Evolutionary conservation across 2,888 invertebrate species (phyloP).

Genomic region (Alitta virens): DNA sequence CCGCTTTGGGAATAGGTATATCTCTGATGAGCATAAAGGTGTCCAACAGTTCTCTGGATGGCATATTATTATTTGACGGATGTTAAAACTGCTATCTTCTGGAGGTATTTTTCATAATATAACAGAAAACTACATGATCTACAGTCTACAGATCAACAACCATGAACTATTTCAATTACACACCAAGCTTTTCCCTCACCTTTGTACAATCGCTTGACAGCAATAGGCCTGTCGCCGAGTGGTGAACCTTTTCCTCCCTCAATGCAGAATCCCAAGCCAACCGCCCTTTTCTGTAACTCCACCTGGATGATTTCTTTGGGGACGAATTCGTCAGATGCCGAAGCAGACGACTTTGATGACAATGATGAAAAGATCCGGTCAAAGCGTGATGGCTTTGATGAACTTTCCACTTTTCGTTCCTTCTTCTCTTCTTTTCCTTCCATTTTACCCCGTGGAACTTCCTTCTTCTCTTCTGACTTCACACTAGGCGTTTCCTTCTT

Average conservation of each 20-base stretch:
- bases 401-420: background rate
- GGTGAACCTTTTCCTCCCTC: slow-evolving; percentile 77
- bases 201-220: slow-evolving; percentile 90
- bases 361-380: background rate
- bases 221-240: slow-evolving; percentile 81
- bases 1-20: too few relatives aligned
- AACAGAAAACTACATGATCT: too few relatives aligned
- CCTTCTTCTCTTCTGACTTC: background rate
- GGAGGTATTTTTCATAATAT: too few relatives aligned
- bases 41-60: too few relatives aligned
- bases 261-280: slow-evolving; percentile 89
- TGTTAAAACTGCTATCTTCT: too few relatives aligned
- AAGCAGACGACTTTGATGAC: background rate
- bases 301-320: slow-evolving; percentile 58
- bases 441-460: background rate
- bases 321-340: background rate
- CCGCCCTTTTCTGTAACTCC: slow-evolving; percentile 68
- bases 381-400: too few relatives aligned
- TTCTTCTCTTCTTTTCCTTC: background rate
- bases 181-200: slow-evolving; percentile 67
- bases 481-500: too few relatives aligned
- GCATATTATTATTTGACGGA: too few relatives aligned
- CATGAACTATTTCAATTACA: too few relatives aligned
- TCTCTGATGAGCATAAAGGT: too few relatives aligned
- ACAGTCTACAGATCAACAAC: too few relatives aligned